phyloP scores from a whole-genome alignment of 2,113 vertebrate species.

The Holacanthus passer region DNA sequence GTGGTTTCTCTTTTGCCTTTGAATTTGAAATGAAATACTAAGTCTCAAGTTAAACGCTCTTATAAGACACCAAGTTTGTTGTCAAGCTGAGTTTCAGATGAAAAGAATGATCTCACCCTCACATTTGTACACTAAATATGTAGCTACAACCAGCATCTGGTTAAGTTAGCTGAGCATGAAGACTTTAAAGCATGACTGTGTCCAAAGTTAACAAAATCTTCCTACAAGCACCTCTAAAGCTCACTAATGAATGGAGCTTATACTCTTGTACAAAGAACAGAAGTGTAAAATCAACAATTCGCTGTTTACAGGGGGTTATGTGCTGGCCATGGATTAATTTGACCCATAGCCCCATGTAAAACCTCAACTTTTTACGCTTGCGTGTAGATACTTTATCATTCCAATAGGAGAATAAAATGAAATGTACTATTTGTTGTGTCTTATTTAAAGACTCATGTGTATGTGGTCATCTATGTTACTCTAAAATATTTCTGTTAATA shows the following conservation, averaged over 20 bases:
- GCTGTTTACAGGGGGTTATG: neutral
- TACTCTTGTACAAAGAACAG: too few species aligned
- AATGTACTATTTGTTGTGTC: too few species aligned
- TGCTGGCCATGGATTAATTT: neutral
- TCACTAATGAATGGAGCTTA: neutral
- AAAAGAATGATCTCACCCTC: too few species aligned
- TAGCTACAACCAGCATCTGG: too few species aligned
- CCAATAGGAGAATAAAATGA: too few species aligned
- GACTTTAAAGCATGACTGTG: neutral
- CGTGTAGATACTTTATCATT: too few species aligned
- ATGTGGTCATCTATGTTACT: neutral
- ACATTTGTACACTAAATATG: neutral
- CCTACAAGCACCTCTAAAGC: neutral
- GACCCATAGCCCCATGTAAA: neutral
- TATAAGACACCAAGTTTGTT: too few species aligned
- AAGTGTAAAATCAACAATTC: too few species aligned
- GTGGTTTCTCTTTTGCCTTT: neutral
- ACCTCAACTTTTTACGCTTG: neutral
- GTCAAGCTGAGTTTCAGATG: too few species aligned
- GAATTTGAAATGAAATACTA: neutral
- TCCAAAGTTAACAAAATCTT: neutral
- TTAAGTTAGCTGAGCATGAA: neutral
- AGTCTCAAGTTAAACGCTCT: too few species aligned
- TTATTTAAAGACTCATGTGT: neutral
- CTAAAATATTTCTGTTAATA: constrained; percentile 10